These are phyloP conservation scores for Hemicrepidius hirtus DNA, from an alignment of 2,888 invertebrate genomes.

Conservation along the genomic window DNA sequence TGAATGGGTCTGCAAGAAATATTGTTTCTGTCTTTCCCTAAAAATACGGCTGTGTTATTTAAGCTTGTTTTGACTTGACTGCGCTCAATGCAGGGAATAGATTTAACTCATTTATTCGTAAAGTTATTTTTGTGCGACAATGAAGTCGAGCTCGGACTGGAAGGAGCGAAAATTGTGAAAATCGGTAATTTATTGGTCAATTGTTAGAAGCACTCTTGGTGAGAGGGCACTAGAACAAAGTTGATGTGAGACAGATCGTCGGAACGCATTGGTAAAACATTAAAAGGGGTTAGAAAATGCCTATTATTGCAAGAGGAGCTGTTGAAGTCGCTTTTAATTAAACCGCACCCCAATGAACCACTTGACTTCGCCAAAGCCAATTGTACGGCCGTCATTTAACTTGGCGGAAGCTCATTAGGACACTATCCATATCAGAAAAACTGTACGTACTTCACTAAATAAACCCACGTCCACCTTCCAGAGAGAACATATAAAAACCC, in stretches of 20 bases:
- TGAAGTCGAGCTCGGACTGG: slow-evolving; percentile 6
- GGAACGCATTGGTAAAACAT: slow-evolving; percentile 52
- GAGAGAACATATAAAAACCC: slow-evolving; percentile 35
- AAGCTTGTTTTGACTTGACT: slow-evolving; percentile 47
- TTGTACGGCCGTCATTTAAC: slow-evolving; percentile 50
- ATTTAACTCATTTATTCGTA: slow-evolving; percentile 43
- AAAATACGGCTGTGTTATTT: slow-evolving; percentile 54
- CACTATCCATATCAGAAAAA: slow-evolving; percentile 47
- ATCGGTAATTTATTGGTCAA: slow-evolving; percentile 34
- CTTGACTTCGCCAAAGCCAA: slow-evolving; percentile 59
- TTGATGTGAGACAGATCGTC: slow-evolving; percentile 53
- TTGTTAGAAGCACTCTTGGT: slow-evolving; percentile 18
- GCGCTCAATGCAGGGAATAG: slow-evolving; percentile 27
- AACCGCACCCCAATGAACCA: slow-evolving; percentile 59
- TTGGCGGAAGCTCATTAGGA: slow-evolving; percentile 52
- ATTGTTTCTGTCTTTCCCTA: slow-evolving; percentile 58
- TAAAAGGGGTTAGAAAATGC: slow-evolving; percentile 59
- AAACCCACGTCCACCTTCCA: slow-evolving; percentile 43
- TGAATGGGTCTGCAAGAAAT: slow-evolving; percentile 59
- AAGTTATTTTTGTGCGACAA: slow-evolving; percentile 20
- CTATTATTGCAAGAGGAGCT: slow-evolving; percentile 59
- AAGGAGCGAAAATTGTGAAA: slow-evolving; percentile 26
- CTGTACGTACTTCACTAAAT: slow-evolving; percentile 44
- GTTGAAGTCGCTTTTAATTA: slow-evolving; percentile 62
- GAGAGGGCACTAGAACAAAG: slow-evolving; percentile 41